Evolutionary conservation across 2,888 invertebrate species (phyloP), one percentile per base, ranked within the genome.

Genomic region (Euzophera pinguis): DNA sequence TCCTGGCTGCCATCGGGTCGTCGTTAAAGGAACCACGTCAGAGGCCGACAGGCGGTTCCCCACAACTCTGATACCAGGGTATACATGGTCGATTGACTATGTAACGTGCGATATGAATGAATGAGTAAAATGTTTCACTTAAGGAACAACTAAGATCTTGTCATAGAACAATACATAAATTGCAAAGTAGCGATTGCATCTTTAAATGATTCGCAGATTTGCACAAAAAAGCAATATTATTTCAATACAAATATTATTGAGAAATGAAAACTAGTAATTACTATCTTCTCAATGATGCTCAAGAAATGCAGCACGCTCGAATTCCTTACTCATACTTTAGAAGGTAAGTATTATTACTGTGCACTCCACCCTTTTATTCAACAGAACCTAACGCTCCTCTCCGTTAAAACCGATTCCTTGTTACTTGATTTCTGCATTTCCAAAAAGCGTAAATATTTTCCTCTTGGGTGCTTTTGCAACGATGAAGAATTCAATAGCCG

Each of bases 351-450:
- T 83, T 85, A 82, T 80, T 77, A 77, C 73, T 73, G 73, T 69
- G 71, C 69, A 65, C 74, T 74, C 67, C 63, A 59, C 67, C 83
- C 74, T 81, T 88, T 87, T 87, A 86, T 87, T 87, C 87, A 81
- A 73, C 74, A 78, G 73, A 69, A 69, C 69, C 78, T 78, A 75
- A 76, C 79, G 84, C 79, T 82, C 64, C 79, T 78, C 75, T 67
- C 67, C 82, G 80, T 83, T 90, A 90, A 90, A 90, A 90, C 88
- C 85, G 73, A 88, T 87, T 88, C 88, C 87, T 86, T 90, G 89
- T 90, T 83, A 85, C 87, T 84, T 85, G 86, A 90, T 89, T 87
- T 88, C 85, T 86, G 86, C 87, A 87, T 88, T 89, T 85, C 81
- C 81, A 84, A 87, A 87, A 87, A 87, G 83, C 83, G 85, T 87